phyloP scores from a whole-genome alignment of 1,140 invertebrate species.

The Ips typographus region DNA sequence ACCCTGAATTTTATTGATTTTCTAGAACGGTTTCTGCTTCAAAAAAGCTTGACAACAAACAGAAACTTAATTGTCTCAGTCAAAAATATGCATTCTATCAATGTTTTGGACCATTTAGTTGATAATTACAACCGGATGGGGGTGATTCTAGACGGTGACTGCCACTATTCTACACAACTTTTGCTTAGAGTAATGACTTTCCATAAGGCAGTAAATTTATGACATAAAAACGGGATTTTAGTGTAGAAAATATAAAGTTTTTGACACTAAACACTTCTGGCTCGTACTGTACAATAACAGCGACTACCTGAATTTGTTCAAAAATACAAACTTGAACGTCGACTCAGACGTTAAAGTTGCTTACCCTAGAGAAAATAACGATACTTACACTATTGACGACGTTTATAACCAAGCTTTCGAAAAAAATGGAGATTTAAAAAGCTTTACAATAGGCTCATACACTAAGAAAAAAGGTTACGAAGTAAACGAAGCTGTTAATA shows the following conservation, averaged over 20 bases:
- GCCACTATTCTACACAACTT: conserved; percentile 8
- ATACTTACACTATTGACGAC: conserved; percentile 33
- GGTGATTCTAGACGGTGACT: conserved; percentile 23
- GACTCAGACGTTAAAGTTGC: conserved; percentile 41
- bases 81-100: conserved; percentile 8
- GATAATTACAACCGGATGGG: conserved; percentile 20
- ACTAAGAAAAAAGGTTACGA: conserved; percentile 46
- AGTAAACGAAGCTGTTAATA: conserved; percentile 49
- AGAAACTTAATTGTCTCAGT: conserved; percentile 11
- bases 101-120: conserved; percentile 11
- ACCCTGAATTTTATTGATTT: no score
- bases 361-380: conserved; percentile 1
- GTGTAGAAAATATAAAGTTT: conserved; percentile 35
- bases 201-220: neutral
- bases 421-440: conserved; percentile 56
- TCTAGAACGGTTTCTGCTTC: neutral
- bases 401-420: conserved; percentile 54
- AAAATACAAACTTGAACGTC: conserved; percentile 35
- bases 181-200: conserved; percentile 6
- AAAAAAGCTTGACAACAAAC: conserved; percentile 5
- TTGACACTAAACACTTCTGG: conserved; percentile 42
- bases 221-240: neutral
- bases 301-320: conserved; percentile 32
- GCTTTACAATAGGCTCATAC: conserved; percentile 55
- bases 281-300: conserved; percentile 26